phyloP scores from a whole-genome alignment of 2,888 invertebrate genomes.

The Chrysotoxum bicinctum region DNA sequence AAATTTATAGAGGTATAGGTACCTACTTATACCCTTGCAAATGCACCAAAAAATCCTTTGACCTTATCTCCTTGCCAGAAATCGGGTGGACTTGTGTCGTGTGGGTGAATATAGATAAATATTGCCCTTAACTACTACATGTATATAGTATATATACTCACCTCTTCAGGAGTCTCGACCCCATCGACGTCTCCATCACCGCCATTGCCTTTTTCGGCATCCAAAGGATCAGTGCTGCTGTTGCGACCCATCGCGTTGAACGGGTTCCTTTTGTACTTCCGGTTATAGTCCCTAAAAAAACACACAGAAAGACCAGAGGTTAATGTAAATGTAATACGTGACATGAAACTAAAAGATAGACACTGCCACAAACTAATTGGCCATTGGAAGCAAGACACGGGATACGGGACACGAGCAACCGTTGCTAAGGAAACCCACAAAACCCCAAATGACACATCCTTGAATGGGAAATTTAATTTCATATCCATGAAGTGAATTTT shows the following conservation, averaged over 20 bases:
- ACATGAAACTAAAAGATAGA: slow-evolving; percentile 21
- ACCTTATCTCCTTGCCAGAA: slow-evolving; percentile 50
- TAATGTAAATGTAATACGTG: slow-evolving; percentile 59
- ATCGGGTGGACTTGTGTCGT: slow-evolving; percentile 48
- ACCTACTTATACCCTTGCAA: background rate
- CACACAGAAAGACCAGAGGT: slow-evolving; percentile 37
- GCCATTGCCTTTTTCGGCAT: slow-evolving; percentile 73
- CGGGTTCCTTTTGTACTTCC: slow-evolving; percentile 73
- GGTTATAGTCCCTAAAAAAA: slow-evolving; percentile 73
- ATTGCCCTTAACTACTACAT: background rate
- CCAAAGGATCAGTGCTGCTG: slow-evolving; percentile 69
- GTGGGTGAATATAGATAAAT: slow-evolving; percentile 26
- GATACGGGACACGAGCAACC: background rate
- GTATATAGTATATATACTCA: slow-evolving; percentile 48
- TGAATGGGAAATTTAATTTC: slow-evolving; percentile 64
- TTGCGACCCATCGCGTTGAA: slow-evolving; percentile 68
- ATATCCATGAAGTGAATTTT: slow-evolving; percentile 70
- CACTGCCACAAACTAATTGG: slow-evolving; percentile 62
- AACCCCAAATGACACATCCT: slow-evolving; percentile 42
- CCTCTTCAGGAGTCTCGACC: slow-evolving; percentile 61
- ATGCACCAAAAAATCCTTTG: slow-evolving; percentile 24
- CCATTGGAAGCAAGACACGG: slow-evolving; percentile 35
- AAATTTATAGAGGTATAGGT: slow-evolving; percentile 51
- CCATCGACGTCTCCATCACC: slow-evolving; percentile 77
- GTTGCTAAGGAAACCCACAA: slow-evolving; percentile 18